These are phyloP conservation scores for Acronicta aceris DNA, from an alignment of 2,888 invertebrate genomes.

Conservation along the genomic window DNA sequence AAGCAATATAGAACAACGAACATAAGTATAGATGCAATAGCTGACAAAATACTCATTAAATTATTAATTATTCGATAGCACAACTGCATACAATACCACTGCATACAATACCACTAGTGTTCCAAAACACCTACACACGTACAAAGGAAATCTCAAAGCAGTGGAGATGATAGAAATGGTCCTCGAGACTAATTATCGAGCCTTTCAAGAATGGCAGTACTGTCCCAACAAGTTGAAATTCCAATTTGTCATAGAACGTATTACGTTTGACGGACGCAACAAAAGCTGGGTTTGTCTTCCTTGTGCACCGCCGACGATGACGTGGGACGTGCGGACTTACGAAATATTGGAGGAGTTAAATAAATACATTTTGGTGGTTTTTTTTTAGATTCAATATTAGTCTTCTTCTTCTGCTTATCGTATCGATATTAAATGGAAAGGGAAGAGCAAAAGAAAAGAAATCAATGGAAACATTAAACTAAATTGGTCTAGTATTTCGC, in stretches of 20 bases:
- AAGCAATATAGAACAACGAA: too few species aligned
- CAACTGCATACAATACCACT: too few species aligned
- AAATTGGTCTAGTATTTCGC: too few species aligned
- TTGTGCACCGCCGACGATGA: conserved; percentile 17
- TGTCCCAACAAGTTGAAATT: conserved; percentile 71
- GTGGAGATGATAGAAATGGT: conserved; percentile 27
- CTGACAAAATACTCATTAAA: too few species aligned
- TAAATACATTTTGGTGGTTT: too few species aligned
- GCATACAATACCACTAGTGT: conserved; percentile 25
- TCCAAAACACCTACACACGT: conserved; percentile 17
- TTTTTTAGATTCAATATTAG: too few species aligned
- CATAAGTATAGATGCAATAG: too few species aligned
- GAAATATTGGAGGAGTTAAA: conserved; percentile 11
- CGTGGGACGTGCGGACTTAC: conserved; percentile 14
- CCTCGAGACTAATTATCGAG: conserved; percentile 55
- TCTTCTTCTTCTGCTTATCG: too few species aligned
- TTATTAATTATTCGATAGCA: conserved; percentile 2
- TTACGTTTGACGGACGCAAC: conserved; percentile 67
- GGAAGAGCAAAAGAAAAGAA: too few species aligned
- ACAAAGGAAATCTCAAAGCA: conserved; percentile 29
- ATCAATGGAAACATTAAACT: too few species aligned
- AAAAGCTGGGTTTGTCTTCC: conserved; percentile 61
- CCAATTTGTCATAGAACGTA: conserved; percentile 82
- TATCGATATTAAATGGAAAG: too few species aligned
- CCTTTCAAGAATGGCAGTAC: conserved; percentile 57